phyloP scores from a whole-genome alignment of 2,888 invertebrate genomes.

The Caenorhabditis imperialis region DNA sequence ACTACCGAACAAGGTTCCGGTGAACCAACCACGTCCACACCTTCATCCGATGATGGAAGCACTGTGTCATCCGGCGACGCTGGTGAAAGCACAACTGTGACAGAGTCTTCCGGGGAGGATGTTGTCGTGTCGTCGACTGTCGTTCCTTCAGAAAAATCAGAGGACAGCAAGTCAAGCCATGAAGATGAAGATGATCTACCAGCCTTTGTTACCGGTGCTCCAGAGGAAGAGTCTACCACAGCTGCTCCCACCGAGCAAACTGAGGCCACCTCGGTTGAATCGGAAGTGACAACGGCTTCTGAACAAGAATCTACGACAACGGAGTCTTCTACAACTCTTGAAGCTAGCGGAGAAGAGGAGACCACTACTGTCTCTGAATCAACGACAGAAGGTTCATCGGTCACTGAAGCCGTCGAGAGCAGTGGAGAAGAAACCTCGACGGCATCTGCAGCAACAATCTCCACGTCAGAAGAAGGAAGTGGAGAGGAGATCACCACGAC shows the following conservation, averaged over 20 bases:
- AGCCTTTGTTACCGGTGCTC: conserved; percentile 27
- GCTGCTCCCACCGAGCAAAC: neutral
- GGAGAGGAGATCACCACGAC: conserved; percentile 13
- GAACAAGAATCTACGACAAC: neutral
- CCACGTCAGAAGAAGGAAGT: conserved; percentile 12
- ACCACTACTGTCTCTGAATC: neutral
- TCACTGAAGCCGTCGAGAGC: conserved; percentile 8
- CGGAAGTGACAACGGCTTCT: neutral
- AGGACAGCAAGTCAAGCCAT: conserved; percentile 3
- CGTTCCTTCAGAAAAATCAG: too few species aligned
- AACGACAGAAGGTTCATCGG: neutral
- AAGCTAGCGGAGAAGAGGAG: conserved; percentile 24
- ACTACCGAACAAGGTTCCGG: conserved; percentile 10
- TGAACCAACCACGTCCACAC: too few species aligned
- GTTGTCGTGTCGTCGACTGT: too few species aligned
- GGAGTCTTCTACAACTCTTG: too few species aligned
- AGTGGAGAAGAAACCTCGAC: neutral
- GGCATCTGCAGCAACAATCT: neutral
- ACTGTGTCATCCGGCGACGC: conserved; percentile 8
- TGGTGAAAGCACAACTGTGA: conserved; percentile 9
- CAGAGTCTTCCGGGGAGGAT: neutral
- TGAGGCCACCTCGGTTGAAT: neutral
- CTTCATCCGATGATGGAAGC: conserved; percentile 7
- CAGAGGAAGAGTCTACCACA: conserved; percentile 5
- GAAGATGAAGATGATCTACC: conserved; percentile 29